Base-by-base conservation (phyloP, 2,888 invertebrate species). In the Tipula vernalis region DNA sequence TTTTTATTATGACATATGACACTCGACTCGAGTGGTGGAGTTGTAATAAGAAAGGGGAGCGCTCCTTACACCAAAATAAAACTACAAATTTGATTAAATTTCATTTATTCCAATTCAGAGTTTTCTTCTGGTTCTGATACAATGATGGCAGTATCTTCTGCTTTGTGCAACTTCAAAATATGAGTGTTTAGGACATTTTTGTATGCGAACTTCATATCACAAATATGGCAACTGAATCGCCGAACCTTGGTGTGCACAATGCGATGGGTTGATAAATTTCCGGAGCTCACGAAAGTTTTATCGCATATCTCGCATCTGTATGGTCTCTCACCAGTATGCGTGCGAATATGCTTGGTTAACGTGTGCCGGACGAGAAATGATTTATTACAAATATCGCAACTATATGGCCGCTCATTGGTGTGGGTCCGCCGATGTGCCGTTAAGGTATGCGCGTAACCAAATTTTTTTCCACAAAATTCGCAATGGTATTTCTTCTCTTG, bases 251-350 rank as follows among this genome's bases (percentile, higher is more conserved):
- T 88, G 41, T 88, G 88, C 3, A 88, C 87, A 13, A 86, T 44
- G 36, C 85, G 44, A 86, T 88, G 88, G 0, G 87, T 87, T n/a
- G 87, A 28, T 39, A 88, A 83, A 85, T 88, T 88, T 12, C 87
- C 87, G 15, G 87, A 87, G 5, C 87, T 87, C 13, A 87, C 36
- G 83, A 88, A 88, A 18, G 13, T 36, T 57, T 88, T 88, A 0
- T 86, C 44, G 13, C 88, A 88, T 5, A 86, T 39, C 13, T 86
- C 44, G 47, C 88, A 88, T 47, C 87, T 57, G 41, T 86, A 88
- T 0, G 88, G 88, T 13, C 86, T 86, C 39, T 88, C 88, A n/a
- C 88, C 88, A 0, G 88, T 88, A 86, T 88, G 88, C 3, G 84
- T 87, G 2, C 88, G 87, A 28, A 88, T 13, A 44, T 86, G 86